Conservation (phyloP, 1,140 invertebrate species). For the Caenorhabditis inopinata region DNA sequence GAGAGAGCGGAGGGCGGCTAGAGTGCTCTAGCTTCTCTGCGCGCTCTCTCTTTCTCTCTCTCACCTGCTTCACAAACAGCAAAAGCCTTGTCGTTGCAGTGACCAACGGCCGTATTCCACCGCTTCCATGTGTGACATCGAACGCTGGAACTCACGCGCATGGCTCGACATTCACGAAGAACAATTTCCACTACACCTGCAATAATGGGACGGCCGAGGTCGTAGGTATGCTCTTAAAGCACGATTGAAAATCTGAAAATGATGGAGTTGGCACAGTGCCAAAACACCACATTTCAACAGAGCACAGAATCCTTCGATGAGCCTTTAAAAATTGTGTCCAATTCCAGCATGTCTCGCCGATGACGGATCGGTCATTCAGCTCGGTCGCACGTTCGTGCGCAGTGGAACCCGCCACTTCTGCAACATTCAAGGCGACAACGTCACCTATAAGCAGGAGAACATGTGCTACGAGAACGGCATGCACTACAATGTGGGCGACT, state of each 20-base stretch:
- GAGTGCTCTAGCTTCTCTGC: background rate
- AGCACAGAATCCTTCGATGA: too few relatives aligned
- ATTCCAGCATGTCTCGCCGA: conserved; percentile 61
- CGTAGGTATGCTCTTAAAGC: conserved; percentile 53
- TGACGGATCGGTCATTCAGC: conserved; percentile 64
- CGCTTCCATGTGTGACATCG: conserved; percentile 59
- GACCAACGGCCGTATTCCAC: conserved; percentile 53
- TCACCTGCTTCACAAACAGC: background rate
- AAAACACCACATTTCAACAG: too few relatives aligned
- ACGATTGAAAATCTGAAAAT: too few relatives aligned
- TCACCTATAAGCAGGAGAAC: conserved; percentile 64
- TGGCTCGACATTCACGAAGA: conserved; percentile 66
- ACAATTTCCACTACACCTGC: conserved; percentile 64
- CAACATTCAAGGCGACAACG: conserved; percentile 61
- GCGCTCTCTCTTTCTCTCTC: background rate
- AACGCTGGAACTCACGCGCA: conserved; percentile 62
- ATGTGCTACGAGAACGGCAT: conserved; percentile 65
- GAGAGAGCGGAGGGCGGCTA: background rate
- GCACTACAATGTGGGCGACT: conserved; percentile 64
- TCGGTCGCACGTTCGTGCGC: conserved; percentile 60
- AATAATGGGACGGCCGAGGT: conserved; percentile 65
- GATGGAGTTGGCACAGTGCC: too few relatives aligned
- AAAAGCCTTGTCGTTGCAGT: conserved; percentile 41
- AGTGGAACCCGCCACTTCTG: conserved; percentile 60
- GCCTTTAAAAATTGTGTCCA: too few relatives aligned